A percentile compares a stretch with the other conserved stretches of the same genome.
Evolutionary conservation across 2,797 vertebrate species (phyloP).

Genomic region (Cuniculus paca): DNA sequence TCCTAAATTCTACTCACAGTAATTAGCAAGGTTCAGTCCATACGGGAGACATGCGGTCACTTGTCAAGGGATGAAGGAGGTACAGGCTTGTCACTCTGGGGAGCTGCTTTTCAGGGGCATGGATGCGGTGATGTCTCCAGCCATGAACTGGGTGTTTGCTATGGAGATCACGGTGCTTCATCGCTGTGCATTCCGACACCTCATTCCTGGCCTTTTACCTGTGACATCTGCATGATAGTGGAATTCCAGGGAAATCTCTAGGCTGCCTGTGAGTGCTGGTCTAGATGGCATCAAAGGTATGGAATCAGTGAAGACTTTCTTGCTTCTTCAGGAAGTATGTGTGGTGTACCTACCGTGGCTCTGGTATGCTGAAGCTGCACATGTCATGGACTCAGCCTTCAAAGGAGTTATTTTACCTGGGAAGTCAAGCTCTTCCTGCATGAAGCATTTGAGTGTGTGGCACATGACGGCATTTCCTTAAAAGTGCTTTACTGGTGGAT

Average conservation of each 20-base stretch:
- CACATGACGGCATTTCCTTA: background rate
- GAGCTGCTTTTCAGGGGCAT: background rate
- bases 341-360: background rate
- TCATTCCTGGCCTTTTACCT: background rate
- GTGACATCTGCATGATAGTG: background rate
- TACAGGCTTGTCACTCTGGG: background rate
- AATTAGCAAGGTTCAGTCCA: background rate
- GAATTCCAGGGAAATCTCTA: background rate
- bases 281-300: background rate
- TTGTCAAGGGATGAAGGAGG: background rate
- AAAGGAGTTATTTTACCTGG: background rate
- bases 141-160: background rate
- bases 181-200: background rate
- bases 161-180: background rate
- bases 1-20: too few relatives aligned
- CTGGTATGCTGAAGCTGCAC: background rate
- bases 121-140: background rate
- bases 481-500: background rate
- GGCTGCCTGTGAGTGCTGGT: background rate
- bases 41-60: background rate
- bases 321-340: background rate
- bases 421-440: background rate
- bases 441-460: background rate
- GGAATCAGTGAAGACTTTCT: background rate
- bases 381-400: background rate